These are phyloP conservation scores for Meda fulgida DNA, from an alignment of 2,797 vertebrate species.

Conservation along the genomic window DNA sequence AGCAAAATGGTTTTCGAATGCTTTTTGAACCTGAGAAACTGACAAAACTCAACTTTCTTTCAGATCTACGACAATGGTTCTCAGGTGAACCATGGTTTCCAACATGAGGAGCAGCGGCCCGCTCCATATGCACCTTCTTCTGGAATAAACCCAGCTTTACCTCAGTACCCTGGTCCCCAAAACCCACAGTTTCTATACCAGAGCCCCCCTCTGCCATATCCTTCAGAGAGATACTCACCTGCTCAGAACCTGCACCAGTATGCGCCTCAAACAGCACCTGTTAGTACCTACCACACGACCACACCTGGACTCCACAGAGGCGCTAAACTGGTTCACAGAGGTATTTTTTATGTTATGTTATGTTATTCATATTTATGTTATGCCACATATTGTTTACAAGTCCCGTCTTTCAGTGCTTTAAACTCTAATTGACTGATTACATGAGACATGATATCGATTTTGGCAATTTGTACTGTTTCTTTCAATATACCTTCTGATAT, in stretches of 20 bases:
- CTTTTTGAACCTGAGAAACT: neutral
- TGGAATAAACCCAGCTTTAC: slow-evolving; percentile 39
- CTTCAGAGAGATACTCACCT: slow-evolving; percentile 7
- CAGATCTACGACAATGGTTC: slow-evolving; percentile 28
- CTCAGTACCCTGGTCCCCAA: slow-evolving; percentile 15
- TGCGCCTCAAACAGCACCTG: slow-evolving; percentile 13
- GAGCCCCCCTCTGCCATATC: neutral
- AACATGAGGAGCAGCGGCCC: slow-evolving; percentile 57
- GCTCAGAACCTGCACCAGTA: slow-evolving; percentile 20
- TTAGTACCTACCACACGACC: slow-evolving; percentile 64
- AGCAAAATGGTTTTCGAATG: neutral
- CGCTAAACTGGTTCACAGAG: slow-evolving; percentile 45
- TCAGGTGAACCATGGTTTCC: slow-evolving; percentile 71
- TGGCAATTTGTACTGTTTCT: too few relatives aligned
- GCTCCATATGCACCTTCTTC: slow-evolving; percentile 36
- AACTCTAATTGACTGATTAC: too few relatives aligned
- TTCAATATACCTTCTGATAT: too few relatives aligned
- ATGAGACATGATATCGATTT: too few relatives aligned
- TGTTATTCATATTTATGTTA: too few relatives aligned
- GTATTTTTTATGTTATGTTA: too few relatives aligned
- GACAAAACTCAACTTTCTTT: neutral
- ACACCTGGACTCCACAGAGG: neutral
- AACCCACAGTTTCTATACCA: neutral
- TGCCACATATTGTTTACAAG: neutral
- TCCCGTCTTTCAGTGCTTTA: neutral